Percentiles rank a stretch among this genome's conserved stretches.
These are phyloP conservation scores for Callipepla squamata DNA, from an alignment of 2,113 vertebrate species.

Conservation along the genomic window DNA sequence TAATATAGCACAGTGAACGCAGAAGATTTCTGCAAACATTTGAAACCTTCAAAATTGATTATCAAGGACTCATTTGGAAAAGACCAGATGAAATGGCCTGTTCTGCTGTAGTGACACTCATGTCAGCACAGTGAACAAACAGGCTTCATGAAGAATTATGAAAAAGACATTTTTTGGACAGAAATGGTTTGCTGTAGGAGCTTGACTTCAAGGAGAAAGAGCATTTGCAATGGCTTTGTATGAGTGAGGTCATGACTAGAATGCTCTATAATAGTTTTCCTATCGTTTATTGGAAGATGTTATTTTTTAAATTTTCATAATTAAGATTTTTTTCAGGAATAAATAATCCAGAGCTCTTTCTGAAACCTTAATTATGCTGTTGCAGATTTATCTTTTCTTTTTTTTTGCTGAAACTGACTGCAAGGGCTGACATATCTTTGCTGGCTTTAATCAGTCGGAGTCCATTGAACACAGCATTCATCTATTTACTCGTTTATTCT, in stretches of 20 bases:
- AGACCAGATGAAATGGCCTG: background rate
- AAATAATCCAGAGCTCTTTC: background rate
- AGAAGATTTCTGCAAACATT: background rate
- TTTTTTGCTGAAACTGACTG: background rate
- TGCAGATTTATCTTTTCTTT: background rate
- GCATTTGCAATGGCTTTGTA: background rate
- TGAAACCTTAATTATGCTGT: background rate
- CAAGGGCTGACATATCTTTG: background rate
- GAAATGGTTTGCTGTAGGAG: background rate
- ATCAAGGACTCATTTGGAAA: background rate
- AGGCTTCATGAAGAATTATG: background rate
- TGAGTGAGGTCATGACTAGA: background rate
- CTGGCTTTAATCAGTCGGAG: background rate
- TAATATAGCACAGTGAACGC: rapidly evolving
- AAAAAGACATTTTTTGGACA: background rate
- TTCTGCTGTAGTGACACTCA: background rate
- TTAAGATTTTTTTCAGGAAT: background rate
- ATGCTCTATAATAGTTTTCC: background rate
- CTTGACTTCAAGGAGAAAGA: background rate
- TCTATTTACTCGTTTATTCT: background rate
- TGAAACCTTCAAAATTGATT: background rate
- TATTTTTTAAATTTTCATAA: background rate
- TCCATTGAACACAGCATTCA: background rate
- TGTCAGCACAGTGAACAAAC: background rate
- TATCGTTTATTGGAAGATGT: background rate